Base-by-base conservation (phyloP, 2,888 invertebrate species). In the Drosophila fulvimacula region DNA sequence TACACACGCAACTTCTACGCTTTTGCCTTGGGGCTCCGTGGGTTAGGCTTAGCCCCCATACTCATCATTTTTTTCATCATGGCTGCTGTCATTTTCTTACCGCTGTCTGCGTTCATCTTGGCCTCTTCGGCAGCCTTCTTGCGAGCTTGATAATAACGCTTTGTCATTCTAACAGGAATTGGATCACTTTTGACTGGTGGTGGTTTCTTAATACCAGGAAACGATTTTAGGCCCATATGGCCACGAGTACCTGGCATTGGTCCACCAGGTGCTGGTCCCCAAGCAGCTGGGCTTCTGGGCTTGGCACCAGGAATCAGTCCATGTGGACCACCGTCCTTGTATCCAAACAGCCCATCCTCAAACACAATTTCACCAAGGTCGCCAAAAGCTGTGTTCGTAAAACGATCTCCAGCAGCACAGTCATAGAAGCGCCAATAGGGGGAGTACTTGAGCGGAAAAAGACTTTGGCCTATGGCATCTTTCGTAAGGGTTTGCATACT, bases 401-500 rank as follows among this genome's bases (percentile, higher is more conserved):
- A 82, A 0, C 68, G 82, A 57, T 82, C 85, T 1, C 79, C 83
- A 0, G 70, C 73, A 0, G 87, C 91, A 61, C 90, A 91, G 34
- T 90, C 81, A 19, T 84, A 83, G 44, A 76, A 52, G 21, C 80
- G 79, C 72, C 76, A 81, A 39, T 86, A 89, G n/a, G 81, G 82
- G 52, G 10, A 46, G 2, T 73, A 48, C 0, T 65, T 67, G 7
- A 62, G 56, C 0, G 90, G 88, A 66, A 87, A 82, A 10, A 41
- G n/a, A 0, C 88, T 79, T 6, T 59, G 0, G 5, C 24, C 24
- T 0, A 13, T 15, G 1, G 0, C 93, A 86, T 95, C 94, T 0
- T 92, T 92, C 15, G 92, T 91, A 15, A 91, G 82, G 73, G 95
- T 95, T 79, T 95, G 95, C 0, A 95, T 95, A 61, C 94, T 94